phyloP scores from a whole-genome alignment of 2,113 vertebrate genomes.

The Gorsachius goisagi region DNA sequence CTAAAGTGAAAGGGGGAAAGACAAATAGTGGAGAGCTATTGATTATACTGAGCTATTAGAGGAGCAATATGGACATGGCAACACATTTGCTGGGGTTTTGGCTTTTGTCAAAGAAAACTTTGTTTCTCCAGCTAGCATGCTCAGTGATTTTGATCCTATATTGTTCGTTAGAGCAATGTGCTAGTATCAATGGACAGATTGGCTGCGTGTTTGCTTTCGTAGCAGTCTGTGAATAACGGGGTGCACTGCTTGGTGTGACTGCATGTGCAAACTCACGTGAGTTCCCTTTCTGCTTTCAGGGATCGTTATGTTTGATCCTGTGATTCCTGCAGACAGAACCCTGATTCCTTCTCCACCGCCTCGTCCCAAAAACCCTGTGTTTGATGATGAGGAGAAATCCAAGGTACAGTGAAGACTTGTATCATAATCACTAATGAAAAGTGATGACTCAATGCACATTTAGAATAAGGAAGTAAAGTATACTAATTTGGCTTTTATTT shows the following conservation, averaged over 20 bases:
- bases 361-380: conserved; percentile 89
- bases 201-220: background rate
- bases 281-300: conserved; percentile 72
- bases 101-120: background rate
- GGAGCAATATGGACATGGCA: background rate
- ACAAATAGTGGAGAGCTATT: background rate
- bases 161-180: background rate
- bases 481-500: background rate
- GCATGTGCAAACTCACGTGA: background rate
- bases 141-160: background rate
- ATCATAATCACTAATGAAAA: background rate
- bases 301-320: conserved; percentile 85
- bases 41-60: background rate
- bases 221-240: background rate
- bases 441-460: background rate
- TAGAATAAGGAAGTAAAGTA: background rate
- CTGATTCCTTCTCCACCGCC: conserved; percentile 84
- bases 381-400: conserved; percentile 93
- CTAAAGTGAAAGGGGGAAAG: background rate
- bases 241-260: background rate
- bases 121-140: background rate
- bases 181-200: background rate
- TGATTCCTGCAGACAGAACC: conserved; percentile 84
- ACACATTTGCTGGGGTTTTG: background rate
- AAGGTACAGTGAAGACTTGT: conserved; percentile 74